Evolutionary conservation across 1,140 invertebrate species (phyloP), one percentile per base, ranked within the genome.

Genomic region (Tyrophagus putrescentiae): DNA sequence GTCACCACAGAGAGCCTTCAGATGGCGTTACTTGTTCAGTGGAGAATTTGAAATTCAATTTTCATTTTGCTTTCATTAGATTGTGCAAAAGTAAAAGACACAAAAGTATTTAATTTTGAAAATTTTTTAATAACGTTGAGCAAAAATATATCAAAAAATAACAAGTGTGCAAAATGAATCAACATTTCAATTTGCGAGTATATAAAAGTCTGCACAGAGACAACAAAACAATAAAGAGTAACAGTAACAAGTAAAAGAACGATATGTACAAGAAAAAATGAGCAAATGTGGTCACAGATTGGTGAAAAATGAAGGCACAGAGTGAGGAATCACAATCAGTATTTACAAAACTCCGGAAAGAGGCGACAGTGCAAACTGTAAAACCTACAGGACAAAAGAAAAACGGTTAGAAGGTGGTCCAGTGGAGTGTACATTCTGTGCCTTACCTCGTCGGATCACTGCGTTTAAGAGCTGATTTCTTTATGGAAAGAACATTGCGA

Each of bases 371-470:
- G 86, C 64, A 90, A 77, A 45, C 85, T 88, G 64, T 84, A 78
- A 73, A 90, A 88, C 72, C 87, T 71, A 68, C 67, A 65, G 63
- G 33, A 60, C 44, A 60, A 62, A 66, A 62, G 61, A 44, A 53
- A 48, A 53, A 45, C 34, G 56, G 33, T 44, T 36, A 60, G 60
- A 27, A 60, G 27, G 45, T 44, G 59, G 16, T 34, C 50, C 0
- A 60, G 33, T 1, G n/a, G 21, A 23, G 57, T 34, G 57, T 36
- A 56, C 2, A 63, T 54, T 16, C 28, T 39, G 32, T 33, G n/a
- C 16, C 18, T 76, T 72, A 89, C 87, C 87, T 85, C 63, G 87
- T 91, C 56, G 88, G 87, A 78, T 96, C 91, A 63, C 84, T 79
- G 71, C 79, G 79, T 33, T 76, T 71, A 69, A 84, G 79, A 70